These are phyloP conservation scores for Onychostruthus taczanowskii DNA, from an alignment of 2,113 vertebrate species.

Conservation along the genomic window DNA sequence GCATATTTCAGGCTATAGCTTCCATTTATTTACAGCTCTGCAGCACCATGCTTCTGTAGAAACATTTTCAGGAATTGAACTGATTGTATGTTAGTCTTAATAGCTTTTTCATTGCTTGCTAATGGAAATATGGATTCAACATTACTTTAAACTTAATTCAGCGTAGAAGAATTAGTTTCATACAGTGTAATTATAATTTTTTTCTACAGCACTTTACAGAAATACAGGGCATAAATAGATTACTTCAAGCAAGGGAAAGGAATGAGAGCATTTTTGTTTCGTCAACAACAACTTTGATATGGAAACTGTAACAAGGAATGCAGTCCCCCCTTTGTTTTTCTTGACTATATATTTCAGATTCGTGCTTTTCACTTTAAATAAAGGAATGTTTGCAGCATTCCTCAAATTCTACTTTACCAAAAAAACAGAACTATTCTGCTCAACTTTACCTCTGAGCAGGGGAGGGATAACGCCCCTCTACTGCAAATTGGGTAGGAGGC, in stretches of 20 bases:
- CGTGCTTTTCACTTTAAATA: background rate
- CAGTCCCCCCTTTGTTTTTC: background rate
- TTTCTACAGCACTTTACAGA: background rate
- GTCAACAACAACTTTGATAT: background rate
- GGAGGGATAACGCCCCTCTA: background rate
- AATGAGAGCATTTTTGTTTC: background rate
- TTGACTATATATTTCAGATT: background rate
- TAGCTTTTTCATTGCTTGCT: slow-evolving; percentile 47
- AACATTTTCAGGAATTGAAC: slow-evolving; percentile 6
- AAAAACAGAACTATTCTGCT: background rate
- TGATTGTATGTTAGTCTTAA: slow-evolving; percentile 15
- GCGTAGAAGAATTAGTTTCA: slow-evolving; percentile 26
- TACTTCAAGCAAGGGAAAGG: background rate
- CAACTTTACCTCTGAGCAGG: background rate
- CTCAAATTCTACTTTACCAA: background rate
- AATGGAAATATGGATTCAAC: slow-evolving; percentile 46
- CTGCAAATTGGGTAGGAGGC: background rate
- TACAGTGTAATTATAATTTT: slow-evolving; percentile 24
- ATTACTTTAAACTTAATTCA: slow-evolving; percentile 45
- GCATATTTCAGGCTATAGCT: background rate
- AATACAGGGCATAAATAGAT: slow-evolving; percentile 18
- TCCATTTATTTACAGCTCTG: slow-evolving; percentile 23
- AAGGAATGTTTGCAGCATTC: background rate
- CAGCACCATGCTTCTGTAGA: background rate
- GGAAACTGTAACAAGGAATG: background rate